phyloP scores from a whole-genome alignment of 2,797 vertebrate species.

The Scolopax bukidnonensis region DNA sequence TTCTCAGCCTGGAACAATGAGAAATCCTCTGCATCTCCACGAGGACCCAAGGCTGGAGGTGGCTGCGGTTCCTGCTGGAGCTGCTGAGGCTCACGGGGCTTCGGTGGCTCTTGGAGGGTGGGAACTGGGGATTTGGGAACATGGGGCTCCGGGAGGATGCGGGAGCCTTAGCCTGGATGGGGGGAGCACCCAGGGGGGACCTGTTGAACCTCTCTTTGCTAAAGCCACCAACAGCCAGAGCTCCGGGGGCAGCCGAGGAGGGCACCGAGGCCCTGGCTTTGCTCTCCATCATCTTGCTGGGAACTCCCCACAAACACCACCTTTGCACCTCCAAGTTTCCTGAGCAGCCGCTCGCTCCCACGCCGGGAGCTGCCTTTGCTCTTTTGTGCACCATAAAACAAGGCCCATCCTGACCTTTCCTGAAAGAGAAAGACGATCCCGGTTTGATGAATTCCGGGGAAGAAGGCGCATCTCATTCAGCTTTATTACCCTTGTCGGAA shows the following conservation, averaged over 20 bases:
- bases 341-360: rapidly evolving
- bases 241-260: neutral
- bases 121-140: neutral
- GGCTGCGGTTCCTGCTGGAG: neutral
- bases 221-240: neutral
- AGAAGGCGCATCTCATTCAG: neutral
- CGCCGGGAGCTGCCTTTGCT: neutral
- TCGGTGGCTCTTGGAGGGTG: rapidly evolving
- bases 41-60: neutral
- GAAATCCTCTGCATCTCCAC: neutral
- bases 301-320: neutral
- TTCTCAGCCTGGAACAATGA: neutral
- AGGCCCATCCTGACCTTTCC: neutral
- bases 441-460: neutral
- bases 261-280: neutral
- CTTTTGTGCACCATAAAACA: neutral
- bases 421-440: neutral
- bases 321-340: neutral
- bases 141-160: neutral
- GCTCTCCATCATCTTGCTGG: neutral
- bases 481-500: slow-evolving; percentile 23
- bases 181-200: rapidly evolving
- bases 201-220: neutral
- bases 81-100: neutral
- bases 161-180: rapidly evolving